These are phyloP conservation scores for Hemiscyllium ocellatum DNA, from an alignment of 2,113 vertebrate genomes.

Conservation along the genomic window DNA sequence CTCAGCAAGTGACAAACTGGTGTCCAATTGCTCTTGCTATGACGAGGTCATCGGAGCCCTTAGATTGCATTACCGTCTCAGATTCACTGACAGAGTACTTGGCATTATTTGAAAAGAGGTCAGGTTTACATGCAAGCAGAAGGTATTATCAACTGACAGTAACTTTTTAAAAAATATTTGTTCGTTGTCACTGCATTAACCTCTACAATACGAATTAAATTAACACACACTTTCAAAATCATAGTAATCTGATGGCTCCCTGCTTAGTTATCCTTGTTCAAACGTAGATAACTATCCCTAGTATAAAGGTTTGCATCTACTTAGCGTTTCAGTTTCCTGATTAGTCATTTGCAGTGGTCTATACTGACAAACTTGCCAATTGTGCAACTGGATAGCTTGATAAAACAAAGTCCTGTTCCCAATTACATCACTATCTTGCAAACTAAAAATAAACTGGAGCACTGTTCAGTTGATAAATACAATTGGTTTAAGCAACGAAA, in stretches of 20 bases:
- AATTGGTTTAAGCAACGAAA: background rate
- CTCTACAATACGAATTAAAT: background rate
- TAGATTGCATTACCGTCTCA: constrained; percentile 11
- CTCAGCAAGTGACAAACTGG: background rate
- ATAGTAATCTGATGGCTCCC: background rate
- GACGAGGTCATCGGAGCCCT: background rate
- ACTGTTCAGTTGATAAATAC: background rate
- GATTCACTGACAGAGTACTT: background rate
- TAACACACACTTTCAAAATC: background rate
- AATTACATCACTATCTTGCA: background rate
- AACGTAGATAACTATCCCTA: background rate
- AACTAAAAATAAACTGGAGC: background rate
- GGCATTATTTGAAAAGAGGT: background rate
- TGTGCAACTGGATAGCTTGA: background rate
- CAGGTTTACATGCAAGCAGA: background rate
- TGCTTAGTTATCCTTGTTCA: background rate
- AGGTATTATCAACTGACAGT: background rate
- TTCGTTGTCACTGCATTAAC: background rate
- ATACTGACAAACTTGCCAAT: background rate
- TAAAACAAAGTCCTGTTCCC: background rate
- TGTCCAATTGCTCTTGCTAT: background rate
- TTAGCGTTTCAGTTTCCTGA: too few species aligned
- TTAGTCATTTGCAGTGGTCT: background rate
- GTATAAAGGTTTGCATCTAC: background rate
- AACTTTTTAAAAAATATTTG: background rate